Evolutionary conservation across 1,140 invertebrate genomes (phyloP), one percentile per base, ranked within the genome.

Genomic region (Drosophila bifasciata): DNA sequence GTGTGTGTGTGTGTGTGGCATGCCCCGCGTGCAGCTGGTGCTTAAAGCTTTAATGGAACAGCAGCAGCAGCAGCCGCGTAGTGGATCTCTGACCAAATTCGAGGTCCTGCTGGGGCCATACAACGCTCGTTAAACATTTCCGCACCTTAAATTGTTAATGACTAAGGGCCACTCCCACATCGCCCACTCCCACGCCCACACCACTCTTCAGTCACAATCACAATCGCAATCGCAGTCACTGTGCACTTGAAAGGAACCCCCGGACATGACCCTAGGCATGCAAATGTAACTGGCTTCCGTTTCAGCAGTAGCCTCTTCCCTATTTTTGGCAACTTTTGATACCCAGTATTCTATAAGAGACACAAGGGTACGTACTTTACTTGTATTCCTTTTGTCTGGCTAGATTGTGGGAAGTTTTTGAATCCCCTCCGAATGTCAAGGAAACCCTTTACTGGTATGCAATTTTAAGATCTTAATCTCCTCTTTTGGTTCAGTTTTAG

Each of bases 201-300:
- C 32, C 32, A 36, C 1, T 36, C 32, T 36, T 4, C 32, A 36
- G 28, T 9, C 28, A 9, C 9, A 32, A 11, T 13, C 11, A 44
- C 61, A 43, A 32, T 40, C 58, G 32, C 13, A 49, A 6, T 46
- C 21, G 11, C 60, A 8, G 6, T 7, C 32, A 16, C 15, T 16
- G 13, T 51, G 67, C 59, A 64, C 76, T 85, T 79, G 64, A 84
- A 84, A 79, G 49, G 53, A 23, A 59, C 58, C 63, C 59, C 71
- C 64, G 44, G 59, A 70, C 67, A 62, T 56, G 23, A 25, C 23
- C 32, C 9, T 70, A 63, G 52, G 23, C 70, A 77, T 85, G 81
- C 77, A 85, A 86, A 85, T 72, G 56, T 60, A 60, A 53, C 36
- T 55, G 46, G 45, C 28, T 45, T 49, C 48, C 76, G 52, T 53